A percentile compares a stretch with the other conserved stretches of the same genome.
These are phyloP conservation scores for Atta colombica DNA, from an alignment of 1,140 invertebrate genomes.

Conservation along the genomic window DNA sequence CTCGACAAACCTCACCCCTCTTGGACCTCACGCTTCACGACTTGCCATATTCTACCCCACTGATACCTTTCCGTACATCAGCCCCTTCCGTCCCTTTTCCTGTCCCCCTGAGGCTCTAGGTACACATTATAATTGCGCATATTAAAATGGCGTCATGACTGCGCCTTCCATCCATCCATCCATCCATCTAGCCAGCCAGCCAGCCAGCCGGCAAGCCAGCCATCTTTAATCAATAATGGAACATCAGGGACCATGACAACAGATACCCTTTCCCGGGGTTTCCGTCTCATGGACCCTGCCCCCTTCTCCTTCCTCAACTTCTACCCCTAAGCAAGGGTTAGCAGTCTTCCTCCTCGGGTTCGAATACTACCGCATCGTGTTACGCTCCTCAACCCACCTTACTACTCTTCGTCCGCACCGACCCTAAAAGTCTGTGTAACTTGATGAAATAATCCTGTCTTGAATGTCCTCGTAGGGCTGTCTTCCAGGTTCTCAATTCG, in stretches of 20 bases:
- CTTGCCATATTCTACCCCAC: slow-evolving; percentile 30
- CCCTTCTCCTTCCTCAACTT: slow-evolving; percentile 7
- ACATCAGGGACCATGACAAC: slow-evolving; percentile 87
- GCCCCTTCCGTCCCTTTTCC: neutral
- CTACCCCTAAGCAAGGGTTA: slow-evolving; percentile 80
- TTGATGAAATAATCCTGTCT: slow-evolving; percentile 52
- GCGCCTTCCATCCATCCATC: slow-evolving; percentile 68
- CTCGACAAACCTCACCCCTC: slow-evolving; percentile 34
- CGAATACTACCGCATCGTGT: slow-evolving; percentile 77
- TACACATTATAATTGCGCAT: slow-evolving; percentile 86
- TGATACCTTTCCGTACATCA: slow-evolving; percentile 43
- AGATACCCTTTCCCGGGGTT: slow-evolving; percentile 85
- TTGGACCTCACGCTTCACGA: slow-evolving; percentile 35
- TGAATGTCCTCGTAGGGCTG: slow-evolving; percentile 24
- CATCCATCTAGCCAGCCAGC: slow-evolving; percentile 64
- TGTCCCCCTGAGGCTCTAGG: slow-evolving; percentile 68
- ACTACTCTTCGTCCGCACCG: neutral
- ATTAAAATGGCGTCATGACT: slow-evolving; percentile 85
- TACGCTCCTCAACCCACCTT: slow-evolving; percentile 77
- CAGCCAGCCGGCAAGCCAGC: slow-evolving; percentile 80
- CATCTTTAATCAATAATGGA: slow-evolving; percentile 87
- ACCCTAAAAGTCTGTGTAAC: slow-evolving; percentile 36
- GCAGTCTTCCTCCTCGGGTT: slow-evolving; percentile 75
- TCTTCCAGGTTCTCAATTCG: neutral
- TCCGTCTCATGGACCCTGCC: slow-evolving; percentile 78